Evolutionary conservation across 2,797 vertebrate species (phyloP).

Genomic region (Gadopsis marmoratus): DNA sequence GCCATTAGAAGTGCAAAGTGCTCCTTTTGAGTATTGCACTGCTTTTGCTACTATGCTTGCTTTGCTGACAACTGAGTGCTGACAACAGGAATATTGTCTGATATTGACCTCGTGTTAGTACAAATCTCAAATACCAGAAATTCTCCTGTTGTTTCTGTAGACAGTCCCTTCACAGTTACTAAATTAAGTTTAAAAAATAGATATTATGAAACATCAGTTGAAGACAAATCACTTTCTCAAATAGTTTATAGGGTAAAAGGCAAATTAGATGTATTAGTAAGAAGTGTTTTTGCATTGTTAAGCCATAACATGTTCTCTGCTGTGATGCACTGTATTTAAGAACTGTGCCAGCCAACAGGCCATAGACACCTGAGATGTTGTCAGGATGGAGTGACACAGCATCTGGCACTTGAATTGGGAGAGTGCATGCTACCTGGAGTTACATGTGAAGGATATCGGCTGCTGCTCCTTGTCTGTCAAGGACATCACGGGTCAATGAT

Average conservation of each 20-base stretch:
- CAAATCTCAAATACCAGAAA: constrained; percentile 50
- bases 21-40: constrained; percentile 70
- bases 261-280: not conserved
- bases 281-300: not conserved
- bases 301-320: not conserved
- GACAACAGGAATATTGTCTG: constrained; percentile 72
- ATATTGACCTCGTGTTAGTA: constrained; percentile 41
- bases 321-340: constrained; percentile 17
- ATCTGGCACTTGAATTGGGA: constrained; percentile 28
- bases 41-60: constrained; percentile 47
- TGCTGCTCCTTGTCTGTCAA: constrained; percentile 28
- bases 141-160: constrained; percentile 26
- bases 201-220: constrained; percentile 20
- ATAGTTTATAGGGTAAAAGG: not conserved
- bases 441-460: constrained; percentile 27
- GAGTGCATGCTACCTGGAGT: constrained; percentile 33
- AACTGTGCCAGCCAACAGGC: constrained; percentile 11
- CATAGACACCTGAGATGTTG: constrained; percentile 14
- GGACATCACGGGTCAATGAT: constrained; percentile 31
- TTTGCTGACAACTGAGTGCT: constrained; percentile 57
- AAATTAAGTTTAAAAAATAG: not conserved
- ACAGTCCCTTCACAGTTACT: constrained; percentile 2
- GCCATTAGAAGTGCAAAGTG: constrained; percentile 74
- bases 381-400: constrained; percentile 27
- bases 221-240: constrained; percentile 9